Base-by-base conservation (phyloP, 2,113 vertebrate species). In the Sinocyclocheilus rhinocerous region DNA sequence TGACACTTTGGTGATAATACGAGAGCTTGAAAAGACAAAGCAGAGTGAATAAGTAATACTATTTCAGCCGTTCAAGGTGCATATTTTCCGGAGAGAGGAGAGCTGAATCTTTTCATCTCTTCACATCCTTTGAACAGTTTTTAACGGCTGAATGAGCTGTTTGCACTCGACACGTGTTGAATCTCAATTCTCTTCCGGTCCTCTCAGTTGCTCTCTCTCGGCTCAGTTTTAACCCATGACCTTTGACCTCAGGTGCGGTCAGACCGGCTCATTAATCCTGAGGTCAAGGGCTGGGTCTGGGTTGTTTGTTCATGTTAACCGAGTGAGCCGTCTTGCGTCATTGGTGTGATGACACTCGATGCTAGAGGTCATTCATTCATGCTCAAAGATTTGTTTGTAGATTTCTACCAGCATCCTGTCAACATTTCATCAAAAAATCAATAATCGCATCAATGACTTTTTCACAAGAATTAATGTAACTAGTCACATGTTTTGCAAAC, bases 21-120 rank as follows among this genome's bases (percentile, higher is more conserved):
- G 9, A 55, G 76, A 77, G 76, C 77, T 59, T 36, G 55, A 59
- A 79, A 79, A 79, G 77, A 79, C 52, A 79, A 79, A 79, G 77
- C 55, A 59, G 48, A 77, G 55, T 77, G 48, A 77, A 77, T 77
- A 77, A 77, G 15, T 77, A 29, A 55, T 77, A 11, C 1, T 11
- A 11, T 50, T 33, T 29, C 24, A 59, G 45, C 3, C n/a, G 11
- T 45, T 75, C 24, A 77, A 79, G 52, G 55, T 36, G 77, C 55
- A 61, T 61, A 39, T 59, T 59, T 79, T 79, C 26, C 36, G 12
- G 15, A 76, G 48, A 29, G 75, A 29, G 75, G 48, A 76, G 3
- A 15, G 3, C 24, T 52, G 75, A 45, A 52, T 76, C 75, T 52
- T 76, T 48, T 76, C 7, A 48, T 76, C 48, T 76, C 48, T 26